Conservation (phyloP, 1,140 invertebrate species). For the Cardiocondyla obscurior region DNA sequence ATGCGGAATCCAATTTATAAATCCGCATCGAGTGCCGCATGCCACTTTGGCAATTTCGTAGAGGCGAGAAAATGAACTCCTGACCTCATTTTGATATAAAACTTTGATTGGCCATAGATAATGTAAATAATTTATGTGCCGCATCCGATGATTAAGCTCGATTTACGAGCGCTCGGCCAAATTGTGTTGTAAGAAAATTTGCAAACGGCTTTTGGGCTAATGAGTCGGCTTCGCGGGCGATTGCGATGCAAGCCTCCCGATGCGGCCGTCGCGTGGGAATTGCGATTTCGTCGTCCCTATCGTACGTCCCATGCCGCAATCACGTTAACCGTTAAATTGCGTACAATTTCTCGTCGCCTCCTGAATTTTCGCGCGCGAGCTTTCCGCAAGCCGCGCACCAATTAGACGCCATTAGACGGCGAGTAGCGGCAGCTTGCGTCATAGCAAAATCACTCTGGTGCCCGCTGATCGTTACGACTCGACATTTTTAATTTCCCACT, state of each 20-base stretch:
- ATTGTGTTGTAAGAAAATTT: not conserved
- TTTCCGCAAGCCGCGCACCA: not conserved
- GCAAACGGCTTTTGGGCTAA: not conserved
- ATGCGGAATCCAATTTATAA: not conserved
- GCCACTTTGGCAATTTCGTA: conserved; percentile 14
- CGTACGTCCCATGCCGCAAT: not conserved
- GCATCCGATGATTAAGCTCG: not conserved
- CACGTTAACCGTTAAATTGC: too few species aligned
- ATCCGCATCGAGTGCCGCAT: not conserved
- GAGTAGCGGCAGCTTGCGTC: not conserved
- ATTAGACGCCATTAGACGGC: not conserved
- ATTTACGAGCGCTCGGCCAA: not conserved
- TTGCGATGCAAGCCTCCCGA: not conserved
- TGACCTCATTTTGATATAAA: conserved; percentile 38
- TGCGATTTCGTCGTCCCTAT: not conserved
- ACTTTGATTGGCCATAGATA: conserved; percentile 24
- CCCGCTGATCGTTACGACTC: not conserved
- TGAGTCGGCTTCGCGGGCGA: not conserved
- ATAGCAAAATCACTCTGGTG: conserved; percentile 3
- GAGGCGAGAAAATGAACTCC: conserved; percentile 13
- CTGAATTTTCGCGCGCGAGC: not conserved
- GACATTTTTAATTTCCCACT: conserved; percentile 8
- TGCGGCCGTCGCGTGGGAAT: not conserved
- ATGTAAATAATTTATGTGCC: conserved; percentile 8
- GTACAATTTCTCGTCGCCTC: too few species aligned